These are phyloP conservation scores for Patella vulgata DNA, from an alignment of 1,140 invertebrate species.

Conservation along the genomic window DNA sequence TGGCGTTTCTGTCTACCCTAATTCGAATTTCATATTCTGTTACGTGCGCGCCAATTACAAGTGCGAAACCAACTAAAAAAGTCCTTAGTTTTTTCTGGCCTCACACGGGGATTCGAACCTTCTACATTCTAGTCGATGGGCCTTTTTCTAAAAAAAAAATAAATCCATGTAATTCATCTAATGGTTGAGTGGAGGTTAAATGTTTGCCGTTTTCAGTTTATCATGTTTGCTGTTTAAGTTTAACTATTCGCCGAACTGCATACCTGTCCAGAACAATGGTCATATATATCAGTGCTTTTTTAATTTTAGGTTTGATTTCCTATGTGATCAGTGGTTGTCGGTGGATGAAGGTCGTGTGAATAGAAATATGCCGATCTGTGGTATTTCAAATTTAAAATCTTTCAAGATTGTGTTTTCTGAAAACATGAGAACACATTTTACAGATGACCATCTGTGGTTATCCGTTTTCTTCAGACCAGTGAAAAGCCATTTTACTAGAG, in stretches of 20 bases:
- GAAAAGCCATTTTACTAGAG: conserved; percentile 50
- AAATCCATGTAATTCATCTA: neutral
- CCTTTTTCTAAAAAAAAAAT: neutral
- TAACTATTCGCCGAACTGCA: neutral
- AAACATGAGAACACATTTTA: conserved; percentile 50
- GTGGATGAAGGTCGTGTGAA: conserved; percentile 52
- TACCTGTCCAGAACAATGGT: neutral
- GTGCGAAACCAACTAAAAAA: no score
- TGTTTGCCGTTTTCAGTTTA: no score
- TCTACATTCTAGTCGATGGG: no score
- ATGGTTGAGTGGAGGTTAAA: no score
- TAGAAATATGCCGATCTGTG: conserved; percentile 45
- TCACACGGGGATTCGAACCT: no score
- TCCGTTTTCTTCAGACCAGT: conserved; percentile 43
- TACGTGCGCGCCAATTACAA: no score
- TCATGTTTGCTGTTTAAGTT: neutral
- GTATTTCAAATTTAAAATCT: conserved; percentile 35
- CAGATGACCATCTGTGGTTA: conserved; percentile 55
- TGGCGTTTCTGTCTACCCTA: no score
- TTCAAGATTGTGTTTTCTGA: conserved; percentile 51
- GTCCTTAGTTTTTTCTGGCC: no score
- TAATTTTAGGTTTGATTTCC: conserved; percentile 36
- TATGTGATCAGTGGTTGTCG: conserved; percentile 44
- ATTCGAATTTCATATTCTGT: no score
- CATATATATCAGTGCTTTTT: neutral